Base-by-base conservation (phyloP, 2,797 vertebrate species). In the Myotis planiceps region DNA sequence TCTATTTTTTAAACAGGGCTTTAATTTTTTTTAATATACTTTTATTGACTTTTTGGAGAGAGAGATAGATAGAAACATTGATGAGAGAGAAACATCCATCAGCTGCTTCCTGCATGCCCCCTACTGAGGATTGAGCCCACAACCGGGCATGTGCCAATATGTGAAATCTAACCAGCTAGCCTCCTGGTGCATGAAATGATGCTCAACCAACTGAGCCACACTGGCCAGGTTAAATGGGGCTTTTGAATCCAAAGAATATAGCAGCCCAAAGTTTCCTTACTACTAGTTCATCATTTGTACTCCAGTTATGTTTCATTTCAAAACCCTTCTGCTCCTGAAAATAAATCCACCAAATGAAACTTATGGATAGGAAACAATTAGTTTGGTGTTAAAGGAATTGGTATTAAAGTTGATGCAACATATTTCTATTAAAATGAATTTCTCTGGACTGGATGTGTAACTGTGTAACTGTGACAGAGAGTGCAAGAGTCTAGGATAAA, bases 391-490 rank as follows among this genome's bases (percentile, higher is more conserved):
- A 49, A 37, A 90, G 39, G n/a, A 79, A 79, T 6, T 76, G 15
- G 16, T 71, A 65, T 75, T 32, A 86, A 92, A 84, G n/a, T 53
- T 34, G 53, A 94, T 78, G 1, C 5, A 79, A 39, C 45, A 7
- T 74, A 63, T 85, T 87, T 68, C n/a, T 83, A 75, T 84, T 78
- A 81, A 86, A 93, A 90, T 87, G 32, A 9, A 82, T 53, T 81
- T 90, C 55, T 3, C 6, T 58, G 19, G 15, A 47, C 27, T 34
- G n/a, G 1, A 63, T 34, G 34, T n/a, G 1, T 49, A 49, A 76
- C 8, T 47, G 0, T 39, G 9, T 85, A 88, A 68, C 0, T 71
- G 12, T 71, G n/a, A 92, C 15, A 87, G 32, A 55, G 23, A 71
- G 6, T n/a, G 27, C 1, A 34, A 27, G 9, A 68, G n/a, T 19